These are phyloP conservation scores for Pterocles orientalis DNA, from an alignment of 2,113 vertebrate genomes.

Conservation along the genomic window DNA sequence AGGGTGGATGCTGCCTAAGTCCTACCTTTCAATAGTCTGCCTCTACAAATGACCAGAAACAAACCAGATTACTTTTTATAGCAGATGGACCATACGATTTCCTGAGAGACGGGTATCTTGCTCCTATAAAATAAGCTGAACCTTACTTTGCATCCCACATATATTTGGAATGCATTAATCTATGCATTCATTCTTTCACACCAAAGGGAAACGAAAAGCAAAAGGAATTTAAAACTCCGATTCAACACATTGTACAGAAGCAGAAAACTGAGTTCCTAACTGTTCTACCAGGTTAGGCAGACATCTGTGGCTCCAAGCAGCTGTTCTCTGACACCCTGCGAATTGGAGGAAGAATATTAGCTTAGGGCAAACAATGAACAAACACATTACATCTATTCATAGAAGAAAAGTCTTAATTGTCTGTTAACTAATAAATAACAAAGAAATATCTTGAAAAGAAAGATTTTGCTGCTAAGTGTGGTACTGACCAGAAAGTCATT, in stretches of 20 bases:
- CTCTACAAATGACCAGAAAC: not conserved
- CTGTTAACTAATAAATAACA: not conserved
- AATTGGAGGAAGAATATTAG: not conserved
- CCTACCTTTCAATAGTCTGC: not conserved
- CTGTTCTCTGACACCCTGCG: not conserved
- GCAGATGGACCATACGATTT: accelerated
- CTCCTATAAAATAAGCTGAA: not conserved
- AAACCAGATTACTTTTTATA: not conserved
- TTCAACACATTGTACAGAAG: not conserved
- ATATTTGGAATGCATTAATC: not conserved
- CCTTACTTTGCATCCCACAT: not conserved
- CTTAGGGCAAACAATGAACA: not conserved
- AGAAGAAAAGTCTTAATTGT: not conserved
- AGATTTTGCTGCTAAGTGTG: not conserved
- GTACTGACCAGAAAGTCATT: constrained; percentile 90
- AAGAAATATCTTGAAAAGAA: too few relatives aligned
- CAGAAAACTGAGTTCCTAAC: not conserved
- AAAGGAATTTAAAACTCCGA: not conserved
- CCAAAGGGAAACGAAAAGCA: not conserved
- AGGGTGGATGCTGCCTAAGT: not conserved
- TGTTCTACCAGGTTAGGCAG: not conserved
- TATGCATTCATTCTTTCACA: not conserved
- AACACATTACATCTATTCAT: not conserved
- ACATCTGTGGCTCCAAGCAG: accelerated
- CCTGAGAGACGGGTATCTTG: not conserved